phyloP scores from a whole-genome alignment of 2,797 vertebrate genomes.

The Myotis myotis region DNA sequence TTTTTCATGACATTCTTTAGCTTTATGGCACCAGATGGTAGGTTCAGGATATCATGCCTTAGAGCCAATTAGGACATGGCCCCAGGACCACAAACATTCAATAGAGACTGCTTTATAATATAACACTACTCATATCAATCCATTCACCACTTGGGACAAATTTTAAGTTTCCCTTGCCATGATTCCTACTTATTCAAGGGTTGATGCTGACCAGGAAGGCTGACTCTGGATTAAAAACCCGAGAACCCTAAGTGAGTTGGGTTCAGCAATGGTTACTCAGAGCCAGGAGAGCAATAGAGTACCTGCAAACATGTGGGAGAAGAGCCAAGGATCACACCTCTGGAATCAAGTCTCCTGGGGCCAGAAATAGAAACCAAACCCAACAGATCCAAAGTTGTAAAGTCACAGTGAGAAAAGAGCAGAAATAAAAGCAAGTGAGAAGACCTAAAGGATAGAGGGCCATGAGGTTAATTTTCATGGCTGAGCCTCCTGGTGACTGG shows the following conservation, averaged over 20 bases:
- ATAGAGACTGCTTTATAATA: neutral
- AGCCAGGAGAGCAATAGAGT: neutral
- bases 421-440: neutral
- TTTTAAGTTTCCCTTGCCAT: neutral
- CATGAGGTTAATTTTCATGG: neutral
- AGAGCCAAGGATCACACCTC: neutral
- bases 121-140: neutral
- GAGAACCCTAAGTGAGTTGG: neutral
- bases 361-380: neutral
- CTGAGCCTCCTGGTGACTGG: neutral
- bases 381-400: neutral
- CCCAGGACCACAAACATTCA: neutral
- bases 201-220: neutral
- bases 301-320: neutral
- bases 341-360: neutral
- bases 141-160: neutral
- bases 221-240: neutral
- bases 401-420: neutral
- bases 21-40: neutral
- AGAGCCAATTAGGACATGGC: neutral
- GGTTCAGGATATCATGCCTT: neutral
- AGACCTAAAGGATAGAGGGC: neutral
- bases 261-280: neutral
- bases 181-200: neutral
- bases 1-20: neutral